A percentile compares a stretch with the other conserved stretches of the same genome.
Conservation (phyloP, 2,797 vertebrate species). For the Rhabdomys pumilio region DNA sequence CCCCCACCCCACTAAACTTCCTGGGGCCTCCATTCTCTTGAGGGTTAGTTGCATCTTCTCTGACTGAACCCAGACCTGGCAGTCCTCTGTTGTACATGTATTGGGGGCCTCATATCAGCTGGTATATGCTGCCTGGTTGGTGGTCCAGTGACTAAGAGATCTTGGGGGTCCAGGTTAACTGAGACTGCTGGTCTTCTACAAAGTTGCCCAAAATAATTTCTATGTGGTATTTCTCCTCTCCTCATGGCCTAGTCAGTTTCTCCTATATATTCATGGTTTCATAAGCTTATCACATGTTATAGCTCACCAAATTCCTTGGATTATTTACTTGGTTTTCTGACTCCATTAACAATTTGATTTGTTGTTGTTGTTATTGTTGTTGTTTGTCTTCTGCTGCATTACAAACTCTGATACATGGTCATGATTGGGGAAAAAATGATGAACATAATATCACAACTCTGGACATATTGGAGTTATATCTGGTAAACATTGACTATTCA, state of each 20-base stretch:
- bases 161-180: no score
- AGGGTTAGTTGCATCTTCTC: no score
- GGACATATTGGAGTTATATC: slow-evolving; percentile 2
- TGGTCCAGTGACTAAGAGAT: no score
- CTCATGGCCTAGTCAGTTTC: neutral
- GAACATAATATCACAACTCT: slow-evolving; percentile 52
- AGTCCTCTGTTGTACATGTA: no score
- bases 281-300: slow-evolving; percentile 57
- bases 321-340: slow-evolving; percentile 77
- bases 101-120: no score
- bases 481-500: slow-evolving; percentile 29
- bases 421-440: slow-evolving; percentile 29
- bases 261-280: slow-evolving; percentile 76
- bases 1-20: no score
- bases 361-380: neutral
- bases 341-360: slow-evolving; percentile 50
- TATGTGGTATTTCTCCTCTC: neutral
- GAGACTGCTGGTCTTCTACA: no score
- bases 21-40: no score
- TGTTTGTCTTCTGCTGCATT: slow-evolving; percentile 27
- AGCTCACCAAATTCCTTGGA: slow-evolving; percentile 73
- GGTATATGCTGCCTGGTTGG: no score
- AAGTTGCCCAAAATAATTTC: neutral
- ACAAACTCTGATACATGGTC: slow-evolving; percentile 74
- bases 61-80: no score